Conservation (phyloP, 2,113 vertebrate species). For the Spermophilus dauricus region DNA sequence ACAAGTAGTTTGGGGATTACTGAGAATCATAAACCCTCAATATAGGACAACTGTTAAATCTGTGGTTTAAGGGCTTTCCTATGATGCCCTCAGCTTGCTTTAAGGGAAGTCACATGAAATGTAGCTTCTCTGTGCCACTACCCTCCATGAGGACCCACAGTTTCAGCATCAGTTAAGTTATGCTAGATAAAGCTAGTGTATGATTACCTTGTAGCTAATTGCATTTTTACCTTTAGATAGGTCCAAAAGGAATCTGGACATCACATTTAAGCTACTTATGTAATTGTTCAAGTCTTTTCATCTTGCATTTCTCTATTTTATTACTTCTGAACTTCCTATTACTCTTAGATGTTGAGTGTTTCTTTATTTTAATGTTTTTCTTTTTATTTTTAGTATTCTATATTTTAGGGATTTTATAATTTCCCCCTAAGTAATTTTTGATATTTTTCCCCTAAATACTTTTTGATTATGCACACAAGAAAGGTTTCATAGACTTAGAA, state of each 20-base stretch:
- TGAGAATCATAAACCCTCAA: background rate
- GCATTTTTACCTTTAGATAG: background rate
- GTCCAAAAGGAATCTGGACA: background rate
- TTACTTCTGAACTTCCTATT: background rate
- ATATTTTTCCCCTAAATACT: background rate
- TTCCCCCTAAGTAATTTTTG: background rate
- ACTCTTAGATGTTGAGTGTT: background rate
- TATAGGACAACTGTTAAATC: background rate
- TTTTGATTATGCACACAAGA: background rate
- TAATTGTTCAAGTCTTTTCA: background rate
- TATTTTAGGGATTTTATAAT: background rate
- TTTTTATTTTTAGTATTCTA: background rate
- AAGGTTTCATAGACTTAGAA: background rate
- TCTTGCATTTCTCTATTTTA: background rate
- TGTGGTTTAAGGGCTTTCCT: background rate
- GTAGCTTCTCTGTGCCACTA: background rate
- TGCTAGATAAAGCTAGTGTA: background rate
- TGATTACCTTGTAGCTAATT: background rate
- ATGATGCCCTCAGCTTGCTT: background rate
- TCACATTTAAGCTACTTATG: constrained; percentile 46
- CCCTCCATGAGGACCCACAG: background rate
- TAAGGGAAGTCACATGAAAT: background rate
- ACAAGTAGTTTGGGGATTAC: constrained; percentile 19
- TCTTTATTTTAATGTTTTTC: background rate
- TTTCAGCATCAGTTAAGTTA: background rate